A percentile compares a stretch with the other conserved stretches of the same genome.
Evolutionary conservation across 2,113 vertebrate genomes (phyloP).

Genomic region (Arothron firmamentum): DNA sequence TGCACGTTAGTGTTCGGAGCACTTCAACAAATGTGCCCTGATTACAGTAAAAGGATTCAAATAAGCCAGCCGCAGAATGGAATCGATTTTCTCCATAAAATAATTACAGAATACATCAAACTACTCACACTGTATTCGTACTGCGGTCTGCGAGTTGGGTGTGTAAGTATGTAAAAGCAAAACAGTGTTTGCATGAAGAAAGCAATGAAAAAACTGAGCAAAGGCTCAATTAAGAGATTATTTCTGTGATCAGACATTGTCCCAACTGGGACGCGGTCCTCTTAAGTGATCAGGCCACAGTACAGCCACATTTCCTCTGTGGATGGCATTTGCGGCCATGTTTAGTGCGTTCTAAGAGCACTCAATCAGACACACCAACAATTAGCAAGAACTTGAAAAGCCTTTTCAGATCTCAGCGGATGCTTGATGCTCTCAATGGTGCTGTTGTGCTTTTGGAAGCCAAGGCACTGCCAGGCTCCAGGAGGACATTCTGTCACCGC

Average conservation of each 20-base stretch:
- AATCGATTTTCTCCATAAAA: not conserved
- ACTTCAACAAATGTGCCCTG: not conserved
- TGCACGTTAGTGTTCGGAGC: not conserved
- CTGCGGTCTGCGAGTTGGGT: not conserved
- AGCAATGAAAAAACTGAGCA: not conserved
- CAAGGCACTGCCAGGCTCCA: not conserved
- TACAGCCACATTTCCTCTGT: conserved; percentile 33
- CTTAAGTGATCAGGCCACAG: conserved; percentile 46
- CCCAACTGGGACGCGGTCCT: conserved; percentile 7
- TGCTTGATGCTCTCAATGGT: conserved; percentile 3
- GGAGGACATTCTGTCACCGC: not conserved
- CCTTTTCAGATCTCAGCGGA: conserved; percentile 11
- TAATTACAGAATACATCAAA: conserved; percentile 1
- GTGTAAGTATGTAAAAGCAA: not conserved
- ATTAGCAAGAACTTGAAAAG: conserved; percentile 24
- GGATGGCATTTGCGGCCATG: conserved; percentile 1
- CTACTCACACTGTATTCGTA: not conserved
- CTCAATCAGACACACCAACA: conserved; percentile 9
- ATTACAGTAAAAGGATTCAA: not conserved
- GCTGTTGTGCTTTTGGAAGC: not conserved
- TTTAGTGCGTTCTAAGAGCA: conserved; percentile 43
- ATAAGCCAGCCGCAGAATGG: not conserved
- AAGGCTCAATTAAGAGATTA: not conserved
- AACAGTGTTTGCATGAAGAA: not conserved
- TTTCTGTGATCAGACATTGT: conserved; percentile 22